Evolutionary conservation across 2,797 vertebrate species (phyloP).

Genomic region (Poeciliopsis gracilis): DNA sequence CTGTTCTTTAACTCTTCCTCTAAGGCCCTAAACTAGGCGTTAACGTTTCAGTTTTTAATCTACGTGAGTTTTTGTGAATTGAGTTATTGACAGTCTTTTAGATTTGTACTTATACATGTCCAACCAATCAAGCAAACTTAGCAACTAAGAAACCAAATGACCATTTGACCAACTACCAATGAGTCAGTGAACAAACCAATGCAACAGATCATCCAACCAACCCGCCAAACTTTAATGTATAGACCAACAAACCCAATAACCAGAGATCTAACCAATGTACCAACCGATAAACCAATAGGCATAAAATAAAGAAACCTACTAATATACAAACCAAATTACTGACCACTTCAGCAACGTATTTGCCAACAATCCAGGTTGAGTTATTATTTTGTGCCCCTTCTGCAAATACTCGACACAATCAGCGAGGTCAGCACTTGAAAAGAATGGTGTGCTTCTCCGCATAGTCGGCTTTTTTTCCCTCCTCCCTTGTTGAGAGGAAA

Average conservation of each 20-base stretch:
- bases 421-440: background rate
- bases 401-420: background rate
- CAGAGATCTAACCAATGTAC: background rate
- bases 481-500: background rate
- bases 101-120: background rate
- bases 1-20: background rate
- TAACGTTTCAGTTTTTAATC: background rate
- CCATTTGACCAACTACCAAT: background rate
- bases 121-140: background rate
- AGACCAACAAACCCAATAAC: background rate
- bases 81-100: background rate
- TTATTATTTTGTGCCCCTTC: background rate
- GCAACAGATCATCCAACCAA: background rate
- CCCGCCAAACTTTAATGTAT: background rate
- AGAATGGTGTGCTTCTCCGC: background rate
- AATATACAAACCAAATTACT: background rate
- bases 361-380: background rate
- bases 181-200: background rate
- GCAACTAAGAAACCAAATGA: background rate
- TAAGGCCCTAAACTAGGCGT: background rate
- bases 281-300: background rate
- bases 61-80: background rate
- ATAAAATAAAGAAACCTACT: background rate
- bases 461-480: background rate
- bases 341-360: background rate